A percentile compares a stretch with the other conserved stretches of the same genome.
phyloP scores from a whole-genome alignment of 2,888 invertebrate species.

The Macrosiphum euphorbiae region DNA sequence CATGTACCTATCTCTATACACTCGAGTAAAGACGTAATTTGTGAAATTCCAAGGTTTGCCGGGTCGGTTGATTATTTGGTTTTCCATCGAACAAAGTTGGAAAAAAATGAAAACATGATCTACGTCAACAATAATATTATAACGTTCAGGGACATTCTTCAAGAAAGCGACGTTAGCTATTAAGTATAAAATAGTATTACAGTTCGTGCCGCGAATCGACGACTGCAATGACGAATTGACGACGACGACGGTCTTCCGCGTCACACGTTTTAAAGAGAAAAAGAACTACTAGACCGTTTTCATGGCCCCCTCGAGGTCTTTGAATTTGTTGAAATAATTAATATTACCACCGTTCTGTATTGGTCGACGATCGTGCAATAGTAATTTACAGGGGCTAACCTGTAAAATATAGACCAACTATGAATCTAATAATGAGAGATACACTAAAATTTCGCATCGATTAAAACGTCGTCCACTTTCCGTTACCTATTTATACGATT shows the following conservation, averaged over 20 bases:
- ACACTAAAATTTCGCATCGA: neutral
- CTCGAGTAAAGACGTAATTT: neutral
- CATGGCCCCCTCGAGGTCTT: conserved; percentile 45
- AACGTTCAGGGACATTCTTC: conserved; percentile 31
- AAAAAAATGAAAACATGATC: neutral
- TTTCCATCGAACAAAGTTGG: neutral
- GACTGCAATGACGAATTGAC: neutral
- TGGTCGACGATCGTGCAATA: neutral
- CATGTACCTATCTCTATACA: neutral
- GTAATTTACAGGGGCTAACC: neutral
- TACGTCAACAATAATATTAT: neutral
- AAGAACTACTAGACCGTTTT: neutral
- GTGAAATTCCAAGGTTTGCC: conserved; percentile 30
- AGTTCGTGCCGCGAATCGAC: conserved; percentile 28
- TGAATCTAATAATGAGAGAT: no score
- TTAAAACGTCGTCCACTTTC: neutral
- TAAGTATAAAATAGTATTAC: neutral
- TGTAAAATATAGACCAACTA: neutral
- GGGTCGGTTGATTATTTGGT: neutral
- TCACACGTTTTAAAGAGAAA: conserved; percentile 8
- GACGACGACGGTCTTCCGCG: conserved; percentile 25
- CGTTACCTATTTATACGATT: neutral
- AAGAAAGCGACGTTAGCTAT: conserved; percentile 32
- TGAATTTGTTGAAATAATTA: neutral
- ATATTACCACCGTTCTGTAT: neutral